Evolutionary conservation across 2,888 invertebrate genomes (phyloP).

Genomic region (Drosophila quinaria): DNA sequence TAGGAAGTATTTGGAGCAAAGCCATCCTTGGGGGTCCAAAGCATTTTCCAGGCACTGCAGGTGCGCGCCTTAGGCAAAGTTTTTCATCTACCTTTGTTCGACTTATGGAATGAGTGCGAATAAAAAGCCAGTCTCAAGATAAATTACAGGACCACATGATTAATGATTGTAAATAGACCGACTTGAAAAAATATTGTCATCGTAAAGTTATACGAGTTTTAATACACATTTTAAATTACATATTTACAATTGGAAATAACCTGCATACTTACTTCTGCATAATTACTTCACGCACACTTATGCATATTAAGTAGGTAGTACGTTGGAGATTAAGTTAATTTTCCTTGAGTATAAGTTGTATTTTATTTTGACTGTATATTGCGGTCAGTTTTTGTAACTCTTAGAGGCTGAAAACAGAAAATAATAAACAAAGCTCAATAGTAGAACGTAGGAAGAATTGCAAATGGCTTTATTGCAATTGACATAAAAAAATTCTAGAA

Average conservation of each 20-base stretch:
- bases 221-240: constrained; percentile 28
- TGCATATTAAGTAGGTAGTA: neutral
- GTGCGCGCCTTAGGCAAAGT: constrained; percentile 34
- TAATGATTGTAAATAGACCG: constrained; percentile 71
- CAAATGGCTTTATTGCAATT: constrained; percentile 67
- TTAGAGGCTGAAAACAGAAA: too few relatives aligned
- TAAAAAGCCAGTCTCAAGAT: constrained; percentile 63
- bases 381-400: too few relatives aligned
- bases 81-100: neutral
- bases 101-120: constrained; percentile 14
- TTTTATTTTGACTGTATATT: neutral
- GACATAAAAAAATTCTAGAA: constrained; percentile 55
- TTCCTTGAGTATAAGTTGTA: neutral
- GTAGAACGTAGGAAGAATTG: neutral
- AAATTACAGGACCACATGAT: constrained; percentile 77
- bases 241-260: neutral
- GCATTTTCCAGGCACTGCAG: constrained; percentile 52
- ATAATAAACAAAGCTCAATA: too few relatives aligned
- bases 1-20: constrained; percentile 69
- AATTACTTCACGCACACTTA: neutral
- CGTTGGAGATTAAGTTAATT: neutral
- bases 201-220: constrained; percentile 19
- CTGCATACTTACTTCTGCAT: constrained; percentile 6
- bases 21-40: constrained; percentile 38
- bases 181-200: constrained; percentile 12